Base-by-base conservation (phyloP, 2,113 vertebrate species). In the Pholis gunnellus region DNA sequence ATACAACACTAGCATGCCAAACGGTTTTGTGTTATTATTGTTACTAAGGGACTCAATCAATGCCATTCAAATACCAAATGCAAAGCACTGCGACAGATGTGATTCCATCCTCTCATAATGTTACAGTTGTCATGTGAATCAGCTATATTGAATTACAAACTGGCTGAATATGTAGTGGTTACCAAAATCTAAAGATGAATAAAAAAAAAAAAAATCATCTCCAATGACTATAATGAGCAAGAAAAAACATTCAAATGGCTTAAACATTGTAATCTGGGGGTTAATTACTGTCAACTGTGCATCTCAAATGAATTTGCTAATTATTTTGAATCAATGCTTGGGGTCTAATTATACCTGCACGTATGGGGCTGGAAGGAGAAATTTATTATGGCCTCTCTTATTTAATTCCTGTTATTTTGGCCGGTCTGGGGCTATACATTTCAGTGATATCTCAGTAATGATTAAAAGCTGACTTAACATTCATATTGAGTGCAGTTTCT, bases 341-440 rank as follows among this genome's bases (percentile, higher is more conserved):
- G 42, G 64, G 80, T 90, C 87, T 90, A 89, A 92, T 91, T 89
- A 92, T 67, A 64, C 76, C 81, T 82, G 56, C 42, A 87, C 52
- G 84, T 73, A 74, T 50, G 31, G 46, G 68, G n/a, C 69, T 57
- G 20, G 44, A 72, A 85, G 79, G 46, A 70, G 73, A 85, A 84
- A 91, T 72, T 6, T 79, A 78, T 86, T 54, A 52, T 67, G 70
- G 75, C 73, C 59, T 27, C 20, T 81, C 59, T 69, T 73, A 86
- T 82, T 76, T 83, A 64, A 83, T 67, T 78, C 31, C 9, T 61
- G 72, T 75, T 88, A 78, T 87, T 90, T 91, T 88, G 54, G 73
- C 71, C 59, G 70, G 81, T 83, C 67, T 67, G 54, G 42, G 72
- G 68, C 72, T 57, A 89, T 85, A 87, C 88, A 92, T 91, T 87